A percentile compares a stretch with the other conserved stretches of the same genome.
phyloP scores from a whole-genome alignment of 2,113 vertebrate species.

The Vireo altiloquus region DNA sequence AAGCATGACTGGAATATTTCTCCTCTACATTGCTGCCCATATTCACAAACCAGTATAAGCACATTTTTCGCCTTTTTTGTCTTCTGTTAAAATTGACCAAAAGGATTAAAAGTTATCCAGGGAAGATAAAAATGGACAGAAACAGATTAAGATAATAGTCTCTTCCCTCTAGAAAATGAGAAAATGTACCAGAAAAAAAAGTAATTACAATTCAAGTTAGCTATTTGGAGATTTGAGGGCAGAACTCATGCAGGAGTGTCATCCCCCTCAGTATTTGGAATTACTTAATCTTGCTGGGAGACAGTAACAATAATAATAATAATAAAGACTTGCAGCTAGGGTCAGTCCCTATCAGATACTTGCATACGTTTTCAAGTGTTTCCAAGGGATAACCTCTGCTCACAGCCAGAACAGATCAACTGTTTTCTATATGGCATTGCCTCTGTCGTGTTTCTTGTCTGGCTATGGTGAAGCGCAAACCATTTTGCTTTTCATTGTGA shows the following conservation, averaged over 20 bases:
- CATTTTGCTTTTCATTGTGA: neutral
- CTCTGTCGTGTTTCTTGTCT: neutral
- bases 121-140: neutral
- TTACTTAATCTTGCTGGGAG: conserved; percentile 41
- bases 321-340: neutral
- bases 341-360: neutral
- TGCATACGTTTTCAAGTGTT: neutral
- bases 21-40: neutral
- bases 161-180: neutral
- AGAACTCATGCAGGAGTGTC: conserved; percentile 12
- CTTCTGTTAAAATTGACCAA: neutral
- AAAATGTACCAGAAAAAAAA: neutral
- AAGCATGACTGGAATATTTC: neutral
- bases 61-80: neutral
- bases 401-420: neutral
- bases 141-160: neutral
- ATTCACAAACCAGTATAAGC: neutral
- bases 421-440: neutral
- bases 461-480: neutral
- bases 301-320: conserved; percentile 40
- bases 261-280: conserved; percentile 14
- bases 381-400: neutral
- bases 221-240: conserved; percentile 9
- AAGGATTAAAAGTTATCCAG: neutral
- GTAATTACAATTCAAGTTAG: conserved; percentile 11